phyloP scores from a whole-genome alignment of 2,888 invertebrate genomes.

The Lepidonotus clava region DNA sequence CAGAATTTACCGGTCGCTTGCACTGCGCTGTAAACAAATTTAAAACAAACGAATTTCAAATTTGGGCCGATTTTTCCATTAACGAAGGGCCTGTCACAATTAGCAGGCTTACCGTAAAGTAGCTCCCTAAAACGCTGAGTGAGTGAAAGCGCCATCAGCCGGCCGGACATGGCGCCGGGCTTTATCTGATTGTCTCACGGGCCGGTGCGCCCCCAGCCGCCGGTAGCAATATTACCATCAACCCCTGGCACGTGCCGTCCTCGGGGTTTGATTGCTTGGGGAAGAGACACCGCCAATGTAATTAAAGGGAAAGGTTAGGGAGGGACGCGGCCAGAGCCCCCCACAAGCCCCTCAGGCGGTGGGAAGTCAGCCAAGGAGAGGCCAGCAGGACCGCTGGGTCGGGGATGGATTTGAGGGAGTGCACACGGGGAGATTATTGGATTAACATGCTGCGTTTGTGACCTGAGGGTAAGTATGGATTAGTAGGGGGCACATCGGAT shows the following conservation, averaged over 20 bases:
- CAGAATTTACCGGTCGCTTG: no score
- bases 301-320: not conserved
- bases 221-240: not conserved
- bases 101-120: no score
- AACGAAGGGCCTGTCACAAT: no score
- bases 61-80: no score
- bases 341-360: not conserved
- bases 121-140: no score
- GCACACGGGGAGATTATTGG: not conserved
- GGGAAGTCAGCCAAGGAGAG: not conserved
- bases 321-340: not conserved
- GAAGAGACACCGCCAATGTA: not conserved
- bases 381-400: not conserved
- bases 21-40: no score
- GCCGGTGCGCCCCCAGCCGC: not conserved
- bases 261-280: not conserved
- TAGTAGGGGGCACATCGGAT: not conserved
- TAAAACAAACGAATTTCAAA: no score
- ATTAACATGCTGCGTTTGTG: not conserved
- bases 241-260: not conserved
- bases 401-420: not conserved
- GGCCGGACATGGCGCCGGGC: no score
- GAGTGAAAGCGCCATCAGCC: no score
- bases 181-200: no score
- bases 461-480: slow-evolving; percentile 14